Base-by-base conservation (phyloP, 1,140 invertebrate genomes). In the Ylistrum balloti region DNA sequence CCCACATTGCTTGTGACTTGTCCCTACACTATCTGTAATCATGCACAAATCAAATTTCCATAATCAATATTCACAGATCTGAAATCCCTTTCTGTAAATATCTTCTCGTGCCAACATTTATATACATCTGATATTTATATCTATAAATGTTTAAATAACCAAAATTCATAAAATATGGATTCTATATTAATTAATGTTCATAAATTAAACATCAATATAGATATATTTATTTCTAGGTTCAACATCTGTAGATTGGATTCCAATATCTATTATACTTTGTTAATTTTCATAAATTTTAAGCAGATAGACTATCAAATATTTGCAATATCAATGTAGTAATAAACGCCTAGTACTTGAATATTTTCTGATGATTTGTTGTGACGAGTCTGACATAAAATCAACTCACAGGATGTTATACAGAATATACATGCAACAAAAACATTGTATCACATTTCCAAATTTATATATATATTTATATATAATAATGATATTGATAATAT, bases 401-500 rank as follows among this genome's bases (percentile, higher is more conserved):
- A 9, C 56, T 74, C 41, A 45, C 7, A 17, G 41, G 10, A 45
- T 45, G 41, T 74, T 74, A 28, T 74, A 74, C 56, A 74, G 56
- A 74, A 28, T 74, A 74, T 28, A 28, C 56, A 74, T 28, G 56
- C 56, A 74, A 74, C 56, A 74, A 74, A 48, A 48, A 48, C 45
- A 48, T 74, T 74, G 56, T 74, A 74, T 74, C 56, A 74, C 56
- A 74, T 74, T 74, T 74, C 56, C 22, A 74, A 74, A n/a, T 74
- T 74, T 74, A 74, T 74, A 74, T 74, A 74, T 74, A 74, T 74
- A 74, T 28, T 74, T 74, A 74, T 74, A 74, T 74, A 74, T 74
- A 74, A 74, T 74, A 74, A 74, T 74, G 56, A 74, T 74, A 74
- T 56, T 56, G 45, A 56, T 74, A 74, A 74, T 74, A 74, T 74